phyloP scores from a whole-genome alignment of 2,888 invertebrate genomes.

The Acrocera orbiculus region DNA sequence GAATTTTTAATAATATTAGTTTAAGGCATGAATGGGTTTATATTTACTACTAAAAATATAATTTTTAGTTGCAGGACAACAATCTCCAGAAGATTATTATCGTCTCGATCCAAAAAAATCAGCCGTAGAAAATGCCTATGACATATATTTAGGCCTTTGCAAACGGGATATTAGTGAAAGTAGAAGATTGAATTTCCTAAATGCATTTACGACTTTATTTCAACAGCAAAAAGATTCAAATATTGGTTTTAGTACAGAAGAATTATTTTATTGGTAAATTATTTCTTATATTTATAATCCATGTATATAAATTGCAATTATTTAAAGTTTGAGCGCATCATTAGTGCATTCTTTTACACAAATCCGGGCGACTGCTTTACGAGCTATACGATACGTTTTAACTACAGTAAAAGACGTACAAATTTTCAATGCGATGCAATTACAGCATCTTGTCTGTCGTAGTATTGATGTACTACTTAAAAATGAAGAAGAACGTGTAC shows the following conservation, averaged over 20 bases:
- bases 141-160: constrained; percentile 44
- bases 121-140: constrained; percentile 44
- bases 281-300: background rate
- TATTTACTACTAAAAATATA: no score
- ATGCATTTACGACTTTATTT: constrained; percentile 65
- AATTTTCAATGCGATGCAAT: constrained; percentile 59
- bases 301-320: constrained; percentile 22
- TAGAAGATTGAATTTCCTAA: constrained; percentile 69
- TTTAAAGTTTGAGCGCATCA: constrained; percentile 62
- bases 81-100: constrained; percentile 42
- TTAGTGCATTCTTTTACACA: constrained; percentile 76
- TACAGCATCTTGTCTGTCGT: constrained; percentile 66
- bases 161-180: constrained; percentile 43
- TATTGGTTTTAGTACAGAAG: constrained; percentile 58
- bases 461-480: constrained; percentile 78
- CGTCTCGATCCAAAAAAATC: constrained; percentile 41
- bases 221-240: constrained; percentile 17
- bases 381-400: constrained; percentile 72
- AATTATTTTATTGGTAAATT: constrained; percentile 63
- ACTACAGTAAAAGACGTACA: constrained; percentile 60
- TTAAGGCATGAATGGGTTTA: no score
- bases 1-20: no score
- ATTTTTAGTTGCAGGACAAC: no score
- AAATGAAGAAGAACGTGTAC: constrained; percentile 83
- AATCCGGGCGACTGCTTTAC: constrained; percentile 72